Base-by-base conservation (phyloP, 2,113 vertebrate species). In the Stomatorhinus ivindoensis region DNA sequence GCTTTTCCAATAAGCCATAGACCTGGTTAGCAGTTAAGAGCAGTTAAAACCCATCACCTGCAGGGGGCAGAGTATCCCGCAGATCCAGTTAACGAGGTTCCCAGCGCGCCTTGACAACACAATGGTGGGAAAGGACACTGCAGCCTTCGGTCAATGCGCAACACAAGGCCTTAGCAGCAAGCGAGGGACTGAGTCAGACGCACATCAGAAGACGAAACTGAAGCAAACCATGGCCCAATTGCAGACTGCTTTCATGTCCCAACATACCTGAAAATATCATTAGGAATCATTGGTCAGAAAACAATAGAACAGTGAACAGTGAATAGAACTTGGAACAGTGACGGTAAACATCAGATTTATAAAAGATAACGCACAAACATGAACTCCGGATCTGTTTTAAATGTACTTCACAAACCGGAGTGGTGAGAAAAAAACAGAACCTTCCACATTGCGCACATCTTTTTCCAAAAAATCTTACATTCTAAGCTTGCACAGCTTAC, bases 141-240 rank as follows among this genome's bases (percentile, higher is more conserved):
- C 21, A 69, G 31, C 13, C 51, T 69, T 55, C 51, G 55, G 27
- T 48, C 61, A 84, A 61, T 87, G 87, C 42, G 35, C 87, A 42
- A 44, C 86, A 51, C 89, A 47, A 76, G n/a, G 83, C 82, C 76
- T 27, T 27, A 39, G 53, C 88, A 87, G 39, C 24, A 58, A 50
- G 42, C 51, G 50, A 61, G 73, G 46, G 51, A 50, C 58, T 91
- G 82, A 89, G 3, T 69, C 58, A 86, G 80, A n/a, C n/a, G 42
- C 2, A 10, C 21, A 24, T 39, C 8, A 46, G 19, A 88, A 53
- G 88, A 39, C 48, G 35, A 55, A 61, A 87, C 90, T 86, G 89
- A 90, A 73, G 46, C 15, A 88, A 88, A 89, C n/a, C 3, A 48
- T 10, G 80, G 21, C 80, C 80, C 80, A 15, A 0, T 35, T 82